Percentiles rank a stretch among this genome's conserved stretches.
Evolutionary conservation across 2,797 vertebrate species (phyloP).

Genomic region (Novumbra hubbsi): DNA sequence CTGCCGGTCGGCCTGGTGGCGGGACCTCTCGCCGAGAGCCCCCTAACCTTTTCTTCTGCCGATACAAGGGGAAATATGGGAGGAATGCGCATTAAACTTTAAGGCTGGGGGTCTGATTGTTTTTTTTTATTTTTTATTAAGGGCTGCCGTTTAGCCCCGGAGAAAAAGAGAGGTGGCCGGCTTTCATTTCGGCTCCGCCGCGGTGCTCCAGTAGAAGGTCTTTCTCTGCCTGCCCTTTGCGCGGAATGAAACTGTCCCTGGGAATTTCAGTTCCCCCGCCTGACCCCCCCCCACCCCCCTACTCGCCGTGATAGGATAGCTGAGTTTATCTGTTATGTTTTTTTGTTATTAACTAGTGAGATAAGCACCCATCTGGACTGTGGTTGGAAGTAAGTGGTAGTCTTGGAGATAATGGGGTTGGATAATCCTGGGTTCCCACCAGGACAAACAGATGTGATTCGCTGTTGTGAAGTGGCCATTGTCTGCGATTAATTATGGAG

Average conservation of each 20-base stretch:
- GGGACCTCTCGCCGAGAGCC: slow-evolving; percentile 55
- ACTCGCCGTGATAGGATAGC: slow-evolving; percentile 56
- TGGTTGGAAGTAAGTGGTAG: slow-evolving; percentile 68
- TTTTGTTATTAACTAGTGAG: slow-evolving; percentile 69
- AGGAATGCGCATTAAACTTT: slow-evolving; percentile 80
- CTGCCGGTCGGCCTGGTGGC: slow-evolving; percentile 39
- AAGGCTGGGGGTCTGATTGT: slow-evolving; percentile 74
- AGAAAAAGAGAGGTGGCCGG: slow-evolving; percentile 65
- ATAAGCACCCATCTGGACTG: slow-evolving; percentile 71
- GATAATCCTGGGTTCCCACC: slow-evolving; percentile 60
- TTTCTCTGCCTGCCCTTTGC: slow-evolving; percentile 72
- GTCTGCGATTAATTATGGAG: not conserved
- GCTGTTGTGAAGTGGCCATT: slow-evolving; percentile 30
- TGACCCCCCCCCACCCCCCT: slow-evolving; percentile 20
- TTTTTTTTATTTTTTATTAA: slow-evolving; percentile 77
- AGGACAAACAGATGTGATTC: slow-evolving; percentile 58
- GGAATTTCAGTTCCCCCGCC: slow-evolving; percentile 56
- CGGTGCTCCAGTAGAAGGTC: slow-evolving; percentile 71
- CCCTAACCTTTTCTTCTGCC: slow-evolving; percentile 45
- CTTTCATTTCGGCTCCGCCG: slow-evolving; percentile 76
- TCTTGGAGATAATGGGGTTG: slow-evolving; percentile 68
- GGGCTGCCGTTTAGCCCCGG: slow-evolving; percentile 72
- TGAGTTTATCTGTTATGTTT: slow-evolving; percentile 61
- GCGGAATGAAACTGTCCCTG: slow-evolving; percentile 72
- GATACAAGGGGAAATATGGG: slow-evolving; percentile 68